A percentile compares a stretch with the other conserved stretches of the same genome.
phyloP scores from a whole-genome alignment of 2,113 vertebrate genomes.

The Ramphastos sulfuratus region DNA sequence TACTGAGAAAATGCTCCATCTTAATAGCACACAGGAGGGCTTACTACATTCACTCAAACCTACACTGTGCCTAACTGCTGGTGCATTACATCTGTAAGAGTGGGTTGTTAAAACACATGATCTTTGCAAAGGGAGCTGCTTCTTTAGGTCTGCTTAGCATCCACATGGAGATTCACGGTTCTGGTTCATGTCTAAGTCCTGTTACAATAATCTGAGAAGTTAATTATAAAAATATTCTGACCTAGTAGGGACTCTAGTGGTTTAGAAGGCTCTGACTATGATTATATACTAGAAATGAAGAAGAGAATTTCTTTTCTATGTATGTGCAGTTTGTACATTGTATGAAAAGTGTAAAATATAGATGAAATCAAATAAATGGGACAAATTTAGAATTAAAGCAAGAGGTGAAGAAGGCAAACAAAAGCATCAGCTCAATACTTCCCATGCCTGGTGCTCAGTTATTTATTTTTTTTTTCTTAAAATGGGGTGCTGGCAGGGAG shows the following conservation, averaged over 20 bases:
- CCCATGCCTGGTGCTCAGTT: background rate
- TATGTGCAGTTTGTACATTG: background rate
- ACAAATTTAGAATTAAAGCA: background rate
- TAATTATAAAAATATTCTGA: background rate
- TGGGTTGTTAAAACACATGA: background rate
- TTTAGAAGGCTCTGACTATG: background rate
- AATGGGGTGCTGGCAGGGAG: constrained; percentile 33
- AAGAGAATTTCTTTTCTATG: background rate
- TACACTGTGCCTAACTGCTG: background rate
- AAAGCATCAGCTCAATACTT: background rate
- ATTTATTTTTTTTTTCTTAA: constrained; percentile 35
- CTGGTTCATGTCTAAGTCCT: background rate
- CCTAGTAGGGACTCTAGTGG: background rate
- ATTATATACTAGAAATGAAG: background rate
- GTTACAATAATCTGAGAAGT: background rate
- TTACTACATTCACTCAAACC: background rate
- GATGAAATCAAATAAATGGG: background rate
- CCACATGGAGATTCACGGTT: accelerated
- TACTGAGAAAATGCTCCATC: background rate
- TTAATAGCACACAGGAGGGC: background rate
- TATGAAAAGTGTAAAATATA: background rate
- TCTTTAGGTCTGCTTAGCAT: background rate
- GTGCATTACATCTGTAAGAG: background rate
- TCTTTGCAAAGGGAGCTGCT: background rate
- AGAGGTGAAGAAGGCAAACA: background rate